A percentile compares a stretch with the other conserved stretches of the same genome.
These are phyloP conservation scores for Dendrophyllia cribrosa DNA, from an alignment of 64 coral and sea anemone species.

Conservation along the genomic window DNA sequence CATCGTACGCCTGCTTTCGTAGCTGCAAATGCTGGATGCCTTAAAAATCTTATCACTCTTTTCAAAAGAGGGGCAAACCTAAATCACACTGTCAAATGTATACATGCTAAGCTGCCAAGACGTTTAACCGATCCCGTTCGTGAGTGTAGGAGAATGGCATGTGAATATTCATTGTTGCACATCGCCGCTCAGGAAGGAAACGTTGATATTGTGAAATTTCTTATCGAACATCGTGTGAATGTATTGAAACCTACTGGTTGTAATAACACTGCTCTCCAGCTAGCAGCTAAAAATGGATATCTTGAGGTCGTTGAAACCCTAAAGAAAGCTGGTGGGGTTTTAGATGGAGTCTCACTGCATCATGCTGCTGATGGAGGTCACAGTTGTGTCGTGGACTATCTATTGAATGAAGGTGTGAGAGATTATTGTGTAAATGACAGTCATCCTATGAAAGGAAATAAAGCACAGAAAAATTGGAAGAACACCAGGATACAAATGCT, in stretches of 20 bases:
- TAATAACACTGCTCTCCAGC: conserved; percentile 37
- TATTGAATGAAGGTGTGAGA: conserved; percentile 21
- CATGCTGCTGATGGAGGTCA: conserved; percentile 16
- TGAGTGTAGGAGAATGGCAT: conserved; percentile 61
- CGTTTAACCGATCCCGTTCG: neutral
- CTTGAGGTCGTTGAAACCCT: neutral
- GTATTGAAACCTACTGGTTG: neutral
- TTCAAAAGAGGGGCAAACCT: conserved; percentile 57
- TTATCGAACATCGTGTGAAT: conserved; percentile 35
- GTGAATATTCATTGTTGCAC: conserved; percentile 68
- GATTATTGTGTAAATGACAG: conserved; percentile 36
- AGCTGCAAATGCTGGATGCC: conserved; percentile 28
- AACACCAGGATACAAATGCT: neutral
- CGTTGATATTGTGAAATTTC: conserved; percentile 37
- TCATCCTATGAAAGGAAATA: too few relatives aligned
- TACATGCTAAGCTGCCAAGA: neutral
- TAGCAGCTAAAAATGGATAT: conserved; percentile 57
- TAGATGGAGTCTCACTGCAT: conserved; percentile 43
- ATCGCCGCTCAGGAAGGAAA: conserved; percentile 79
- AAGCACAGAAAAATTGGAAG: neutral
- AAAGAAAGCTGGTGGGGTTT: neutral
- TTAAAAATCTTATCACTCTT: conserved; percentile 43
- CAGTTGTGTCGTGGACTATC: conserved; percentile 1
- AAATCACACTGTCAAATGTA: neutral
- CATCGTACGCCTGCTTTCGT: conserved; percentile 70